These are phyloP conservation scores for Leptopilina syphax DNA, from an alignment of 2,888 invertebrate species.

Conservation along the genomic window DNA sequence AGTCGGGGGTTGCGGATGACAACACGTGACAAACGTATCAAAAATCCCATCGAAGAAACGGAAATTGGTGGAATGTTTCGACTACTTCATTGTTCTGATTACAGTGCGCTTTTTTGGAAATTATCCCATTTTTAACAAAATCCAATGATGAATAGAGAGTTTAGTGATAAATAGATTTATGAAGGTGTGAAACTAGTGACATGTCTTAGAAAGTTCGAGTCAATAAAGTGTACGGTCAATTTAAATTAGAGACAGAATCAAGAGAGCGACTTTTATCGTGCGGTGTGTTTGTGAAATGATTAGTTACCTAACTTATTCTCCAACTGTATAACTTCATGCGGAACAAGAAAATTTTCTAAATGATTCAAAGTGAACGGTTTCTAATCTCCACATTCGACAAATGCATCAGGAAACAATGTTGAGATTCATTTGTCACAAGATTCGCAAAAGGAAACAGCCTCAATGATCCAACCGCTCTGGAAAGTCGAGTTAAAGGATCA, in stretches of 20 bases:
- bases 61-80: neutral
- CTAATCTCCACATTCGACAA: neutral
- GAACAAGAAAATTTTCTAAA: neutral
- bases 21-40: conserved; percentile 58
- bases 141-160: no score
- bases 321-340: no score
- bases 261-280: no score
- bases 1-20: conserved; percentile 56
- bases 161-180: no score
- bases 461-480: conserved; percentile 13
- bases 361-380: neutral
- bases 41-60: neutral
- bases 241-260: no score
- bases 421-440: neutral
- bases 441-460: neutral
- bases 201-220: no score
- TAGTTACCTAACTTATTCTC: no score
- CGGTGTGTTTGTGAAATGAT: no score
- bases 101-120: neutral
- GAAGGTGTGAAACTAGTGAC: no score
- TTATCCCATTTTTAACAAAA: no score
- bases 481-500: conserved; percentile 19
- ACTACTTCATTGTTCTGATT: no score
- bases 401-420: neutral
- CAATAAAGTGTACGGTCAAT: no score